Conservation (phyloP, 2,113 vertebrate species). For the Myanophis thanlyinensis region DNA sequence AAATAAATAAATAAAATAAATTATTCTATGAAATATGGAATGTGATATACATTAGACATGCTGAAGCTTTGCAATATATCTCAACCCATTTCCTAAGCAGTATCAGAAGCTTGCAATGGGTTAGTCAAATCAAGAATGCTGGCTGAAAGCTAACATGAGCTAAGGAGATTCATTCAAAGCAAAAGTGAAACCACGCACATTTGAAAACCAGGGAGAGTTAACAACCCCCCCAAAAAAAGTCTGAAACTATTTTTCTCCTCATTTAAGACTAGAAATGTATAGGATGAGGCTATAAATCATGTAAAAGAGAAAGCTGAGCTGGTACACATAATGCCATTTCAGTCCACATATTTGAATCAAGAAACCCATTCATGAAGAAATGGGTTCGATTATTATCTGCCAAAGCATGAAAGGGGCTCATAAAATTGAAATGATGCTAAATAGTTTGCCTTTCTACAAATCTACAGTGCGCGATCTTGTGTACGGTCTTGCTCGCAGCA, state of each 20-base stretch:
- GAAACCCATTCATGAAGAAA: neutral
- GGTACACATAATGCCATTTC: neutral
- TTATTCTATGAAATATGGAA: neutral
- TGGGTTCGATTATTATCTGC: neutral
- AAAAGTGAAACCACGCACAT: neutral
- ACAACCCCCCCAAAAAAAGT: neutral
- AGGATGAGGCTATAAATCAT: neutral
- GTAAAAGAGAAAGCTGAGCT: neutral
- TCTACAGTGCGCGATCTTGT: neutral
- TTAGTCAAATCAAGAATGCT: neutral
- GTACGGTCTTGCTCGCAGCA: neutral
- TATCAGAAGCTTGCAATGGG: neutral
- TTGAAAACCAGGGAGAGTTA: neutral
- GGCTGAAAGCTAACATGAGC: neutral
- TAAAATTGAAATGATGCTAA: neutral
- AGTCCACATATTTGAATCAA: neutral
- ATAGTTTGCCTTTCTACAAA: neutral
- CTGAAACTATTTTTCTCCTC: neutral
- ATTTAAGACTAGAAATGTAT: neutral
- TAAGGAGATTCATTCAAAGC: neutral
- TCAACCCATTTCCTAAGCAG: neutral
- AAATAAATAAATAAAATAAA: no score
- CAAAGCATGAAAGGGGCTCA: neutral
- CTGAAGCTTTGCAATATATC: neutral
- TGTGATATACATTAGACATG: neutral